These are phyloP conservation scores for Phortica variegata DNA, from an alignment of 1,140 invertebrate genomes.

Conservation along the genomic window DNA sequence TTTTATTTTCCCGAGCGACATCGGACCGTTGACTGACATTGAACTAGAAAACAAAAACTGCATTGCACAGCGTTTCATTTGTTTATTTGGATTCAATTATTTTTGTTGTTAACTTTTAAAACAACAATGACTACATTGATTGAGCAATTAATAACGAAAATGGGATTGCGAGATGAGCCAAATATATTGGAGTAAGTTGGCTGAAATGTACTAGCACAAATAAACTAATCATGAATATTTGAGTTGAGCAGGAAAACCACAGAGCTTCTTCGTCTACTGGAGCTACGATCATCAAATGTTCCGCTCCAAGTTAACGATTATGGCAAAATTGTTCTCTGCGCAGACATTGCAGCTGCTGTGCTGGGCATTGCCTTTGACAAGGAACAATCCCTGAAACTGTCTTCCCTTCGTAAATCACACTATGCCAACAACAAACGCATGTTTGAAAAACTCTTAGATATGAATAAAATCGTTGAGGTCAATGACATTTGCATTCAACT, in stretches of 20 bases:
- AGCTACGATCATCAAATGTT: constrained; percentile 45
- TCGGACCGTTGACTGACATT: no score
- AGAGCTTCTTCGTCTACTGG: constrained; percentile 41
- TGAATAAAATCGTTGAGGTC: constrained; percentile 49
- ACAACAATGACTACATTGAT: constrained; percentile 40
- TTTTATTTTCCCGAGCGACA: no score
- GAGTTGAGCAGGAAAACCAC: constrained; percentile 38
- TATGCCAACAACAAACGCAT: constrained; percentile 56
- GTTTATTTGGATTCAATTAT: no score
- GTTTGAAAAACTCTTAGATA: constrained; percentile 55
- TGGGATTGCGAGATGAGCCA: constrained; percentile 44
- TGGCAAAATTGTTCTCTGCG: constrained; percentile 47
- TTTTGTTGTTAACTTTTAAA: constrained; percentile 7
- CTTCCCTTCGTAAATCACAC: constrained; percentile 46
- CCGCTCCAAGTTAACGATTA: constrained; percentile 49
- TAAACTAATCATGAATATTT: not conserved
- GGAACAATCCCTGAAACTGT: constrained; percentile 53
- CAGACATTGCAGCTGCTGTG: constrained; percentile 34
- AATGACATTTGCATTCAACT: constrained; percentile 57
- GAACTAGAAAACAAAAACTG: no score
- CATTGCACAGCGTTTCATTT: no score
- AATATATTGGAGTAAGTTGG: constrained; percentile 34
- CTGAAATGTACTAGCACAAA: not conserved
- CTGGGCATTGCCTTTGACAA: constrained; percentile 45
- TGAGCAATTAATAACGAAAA: constrained; percentile 43